Conservation (phyloP, 2,888 invertebrate species). For the Luperina nickerlii region DNA sequence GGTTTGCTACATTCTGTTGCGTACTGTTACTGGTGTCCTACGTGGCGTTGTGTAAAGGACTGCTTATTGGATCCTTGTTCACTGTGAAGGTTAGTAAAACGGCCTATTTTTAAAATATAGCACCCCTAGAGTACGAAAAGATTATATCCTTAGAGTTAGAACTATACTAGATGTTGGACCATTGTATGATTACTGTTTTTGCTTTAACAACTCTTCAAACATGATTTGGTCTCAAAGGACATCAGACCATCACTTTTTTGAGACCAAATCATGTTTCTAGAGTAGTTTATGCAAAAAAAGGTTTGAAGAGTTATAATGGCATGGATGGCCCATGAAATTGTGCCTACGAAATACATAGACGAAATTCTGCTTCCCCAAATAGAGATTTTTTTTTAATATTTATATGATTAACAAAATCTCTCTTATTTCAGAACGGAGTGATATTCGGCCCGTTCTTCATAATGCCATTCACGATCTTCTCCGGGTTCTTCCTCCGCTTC, state of each 20-base stretch:
- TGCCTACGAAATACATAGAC: background rate
- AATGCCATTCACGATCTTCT: constrained; percentile 97
- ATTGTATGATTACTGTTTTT: background rate
- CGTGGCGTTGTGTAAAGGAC: constrained; percentile 96
- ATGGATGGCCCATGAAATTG: background rate
- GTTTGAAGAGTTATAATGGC: background rate
- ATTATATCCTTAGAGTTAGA: no score
- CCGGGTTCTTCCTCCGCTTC: constrained; percentile 97
- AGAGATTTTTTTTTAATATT: background rate
- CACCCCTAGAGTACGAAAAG: background rate
- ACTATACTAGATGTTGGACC: background rate
- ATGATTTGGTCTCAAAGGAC: background rate
- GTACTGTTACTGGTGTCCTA: constrained; percentile 94
- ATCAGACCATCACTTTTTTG: background rate
- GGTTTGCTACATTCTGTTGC: constrained; percentile 93
- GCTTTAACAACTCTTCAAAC: background rate
- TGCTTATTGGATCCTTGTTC: constrained; percentile 95
- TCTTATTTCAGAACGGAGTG: constrained; percentile 94
- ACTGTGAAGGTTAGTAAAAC: constrained; percentile 92
- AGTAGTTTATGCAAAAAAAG: background rate
- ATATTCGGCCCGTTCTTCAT: constrained; percentile 97
- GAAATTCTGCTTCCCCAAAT: background rate
- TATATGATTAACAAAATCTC: background rate
- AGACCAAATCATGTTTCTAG: background rate
- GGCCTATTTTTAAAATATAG: background rate